These are phyloP conservation scores for Pitangus sulphuratus DNA, from an alignment of 2,797 vertebrate genomes.

Conservation along the genomic window DNA sequence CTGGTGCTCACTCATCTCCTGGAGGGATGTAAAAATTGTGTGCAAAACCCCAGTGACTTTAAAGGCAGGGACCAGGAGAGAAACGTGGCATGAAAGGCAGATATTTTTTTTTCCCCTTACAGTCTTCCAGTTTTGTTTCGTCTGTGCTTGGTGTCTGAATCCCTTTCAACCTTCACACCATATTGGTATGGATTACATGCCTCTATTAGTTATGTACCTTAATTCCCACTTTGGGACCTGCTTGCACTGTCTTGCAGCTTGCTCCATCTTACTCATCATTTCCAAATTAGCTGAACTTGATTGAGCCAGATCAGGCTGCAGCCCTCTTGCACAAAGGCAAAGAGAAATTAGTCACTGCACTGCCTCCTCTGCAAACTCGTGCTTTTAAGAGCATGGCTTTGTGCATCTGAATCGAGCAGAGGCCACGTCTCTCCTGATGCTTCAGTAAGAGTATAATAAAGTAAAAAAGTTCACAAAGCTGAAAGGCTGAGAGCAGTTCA, in stretches of 20 bases:
- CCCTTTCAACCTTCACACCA: not conserved
- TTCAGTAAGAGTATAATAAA: not conserved
- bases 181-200: not conserved
- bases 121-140: not conserved
- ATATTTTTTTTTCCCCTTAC: not conserved
- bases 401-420: not conserved
- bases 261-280: slow-evolving; percentile 21
- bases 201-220: not conserved
- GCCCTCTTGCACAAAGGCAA: not conserved
- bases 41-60: not conserved
- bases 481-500: not conserved
- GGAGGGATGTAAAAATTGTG: not conserved
- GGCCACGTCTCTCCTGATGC: not conserved
- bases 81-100: not conserved
- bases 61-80: not conserved
- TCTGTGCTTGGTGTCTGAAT: not conserved
- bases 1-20: not conserved
- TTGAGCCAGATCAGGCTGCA: slow-evolving; percentile 14
- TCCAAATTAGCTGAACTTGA: slow-evolving; percentile 53
- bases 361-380: not conserved
- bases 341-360: not conserved
- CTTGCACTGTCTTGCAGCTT: slow-evolving; percentile 4
- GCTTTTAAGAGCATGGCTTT: not conserved
- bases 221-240: not conserved
- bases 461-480: not conserved